Evolutionary conservation across 2,113 vertebrate genomes (phyloP).

Genomic region (Nothobranchius kuhntae): DNA sequence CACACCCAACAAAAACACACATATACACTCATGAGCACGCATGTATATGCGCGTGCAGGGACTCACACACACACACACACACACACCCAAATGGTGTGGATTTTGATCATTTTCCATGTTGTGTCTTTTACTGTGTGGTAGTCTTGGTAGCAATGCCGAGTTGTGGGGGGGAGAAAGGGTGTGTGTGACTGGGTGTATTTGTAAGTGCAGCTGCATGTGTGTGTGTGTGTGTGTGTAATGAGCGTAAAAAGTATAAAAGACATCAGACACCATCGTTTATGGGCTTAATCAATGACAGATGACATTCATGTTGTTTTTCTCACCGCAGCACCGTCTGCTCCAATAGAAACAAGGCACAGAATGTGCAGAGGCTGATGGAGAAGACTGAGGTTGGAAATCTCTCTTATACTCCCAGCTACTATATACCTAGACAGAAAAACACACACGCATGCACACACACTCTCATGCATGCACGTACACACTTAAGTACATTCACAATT

Average conservation of each 20-base stretch:
- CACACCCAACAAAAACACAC: constrained; percentile 75
- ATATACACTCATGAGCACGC: constrained; percentile 17
- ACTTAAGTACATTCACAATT: constrained; percentile 30
- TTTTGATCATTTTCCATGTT: constrained; percentile 75
- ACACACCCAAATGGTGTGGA: constrained; percentile 55
- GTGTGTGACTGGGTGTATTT: constrained; percentile 51
- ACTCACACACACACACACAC: constrained; percentile 20
- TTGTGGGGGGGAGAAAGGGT: constrained; percentile 27
- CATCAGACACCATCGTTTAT: constrained; percentile 80
- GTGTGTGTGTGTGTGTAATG: constrained; percentile 71
- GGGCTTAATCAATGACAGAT: constrained; percentile 80
- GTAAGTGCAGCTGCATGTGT: constrained; percentile 69
- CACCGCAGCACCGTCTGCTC: constrained; percentile 73
- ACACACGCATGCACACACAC: constrained; percentile 12
- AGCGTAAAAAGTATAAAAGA: constrained; percentile 76
- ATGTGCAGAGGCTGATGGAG: constrained; percentile 69
- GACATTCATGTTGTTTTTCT: constrained; percentile 79
- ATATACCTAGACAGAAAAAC: constrained; percentile 37
- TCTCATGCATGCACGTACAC: constrained; percentile 16
- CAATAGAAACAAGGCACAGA: constrained; percentile 75
- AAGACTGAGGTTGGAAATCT: constrained; percentile 75
- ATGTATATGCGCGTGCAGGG: not conserved
- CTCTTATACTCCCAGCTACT: constrained; percentile 57
- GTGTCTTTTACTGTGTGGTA: constrained; percentile 69
- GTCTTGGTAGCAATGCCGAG: constrained; percentile 64